Percentiles rank a stretch among this genome's conserved stretches.
Evolutionary conservation across 2,797 vertebrate genomes (phyloP).

Genomic region (Coluber constrictor): DNA sequence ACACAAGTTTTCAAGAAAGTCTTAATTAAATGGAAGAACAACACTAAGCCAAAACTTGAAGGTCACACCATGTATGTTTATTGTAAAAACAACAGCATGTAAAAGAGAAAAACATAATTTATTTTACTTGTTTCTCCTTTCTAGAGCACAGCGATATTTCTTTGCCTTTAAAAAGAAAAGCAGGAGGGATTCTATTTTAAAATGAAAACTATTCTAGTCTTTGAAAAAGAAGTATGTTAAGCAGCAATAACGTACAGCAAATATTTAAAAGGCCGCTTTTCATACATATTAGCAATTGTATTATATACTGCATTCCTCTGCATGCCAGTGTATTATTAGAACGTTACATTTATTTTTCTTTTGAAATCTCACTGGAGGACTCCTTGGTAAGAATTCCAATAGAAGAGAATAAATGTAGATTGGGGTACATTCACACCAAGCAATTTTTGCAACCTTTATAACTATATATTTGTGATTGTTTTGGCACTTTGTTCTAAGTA

Average conservation of each 20-base stretch:
- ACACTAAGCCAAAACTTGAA: constrained; percentile 36
- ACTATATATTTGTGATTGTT: not conserved
- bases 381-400: constrained; percentile 41
- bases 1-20: constrained; percentile 13
- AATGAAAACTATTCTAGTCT: constrained; percentile 58
- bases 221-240: constrained; percentile 57
- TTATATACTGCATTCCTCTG: not conserved
- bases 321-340: not conserved
- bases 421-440: not conserved
- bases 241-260: constrained; percentile 54
- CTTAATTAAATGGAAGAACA: constrained; percentile 17
- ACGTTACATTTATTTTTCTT: not conserved
- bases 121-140: constrained; percentile 56
- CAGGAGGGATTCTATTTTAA: constrained; percentile 58
- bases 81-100: constrained; percentile 31
- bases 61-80: constrained; percentile 35
- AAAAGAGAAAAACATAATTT: constrained; percentile 38
- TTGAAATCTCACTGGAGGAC: not conserved
- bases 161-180: constrained; percentile 47
- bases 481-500: not conserved
- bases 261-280: not conserved
- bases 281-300: not conserved
- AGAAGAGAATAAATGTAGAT: not conserved
- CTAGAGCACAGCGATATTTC: constrained; percentile 42
- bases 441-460: not conserved